Evolutionary conservation across 1,140 invertebrate species (phyloP), one percentile per base, ranked within the genome.

Genomic region (Holcopasites calliopsidis): DNA sequence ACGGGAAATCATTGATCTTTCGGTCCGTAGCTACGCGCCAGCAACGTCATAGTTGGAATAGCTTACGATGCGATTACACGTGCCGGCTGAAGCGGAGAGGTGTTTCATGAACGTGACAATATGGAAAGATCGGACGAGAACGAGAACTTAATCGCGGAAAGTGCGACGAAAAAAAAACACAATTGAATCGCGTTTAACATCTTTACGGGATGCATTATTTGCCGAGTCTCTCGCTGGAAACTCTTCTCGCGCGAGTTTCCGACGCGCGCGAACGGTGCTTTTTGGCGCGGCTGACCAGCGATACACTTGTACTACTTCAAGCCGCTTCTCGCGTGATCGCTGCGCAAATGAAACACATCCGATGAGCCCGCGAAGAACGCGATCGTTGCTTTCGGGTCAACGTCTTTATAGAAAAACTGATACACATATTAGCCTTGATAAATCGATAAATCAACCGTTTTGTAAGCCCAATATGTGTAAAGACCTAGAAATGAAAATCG

Each of bases 1-100:
- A 31, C 60, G 69, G 55, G 55, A 70, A 86, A 86, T 86, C 85
- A 86, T 86, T 86, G 85, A 86, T 86, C 85, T 69, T 78, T 54
- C 49, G 40, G 73, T 21, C 18, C 18, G 28, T 10, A 28, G 47
- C 58, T 18, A 62, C 69, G 81, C 78, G 72, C 62, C 72, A 64
- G 23, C 49, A 49, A 77, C 80, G 80, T 77, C 79, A 72, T n/a
- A 61, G 49, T 61, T 35, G 31, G 40, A 65, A 49, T 16, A 64
- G 21, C 38, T 40, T 65, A 57, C 80, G 65, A 78, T 75, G 80
- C 79, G 78, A 74, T 83, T 82, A 42, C n/a, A n/a, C 65, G 1
- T 33, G 11, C 33, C 40, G 57, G 70, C 42, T 44, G 28, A 57
- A 28, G 52, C 23, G 54, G 40, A 28, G n/a, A n/a, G 52, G 13